Base-by-base conservation (phyloP, 2,888 invertebrate species). In the Hanleya hanleyi region DNA sequence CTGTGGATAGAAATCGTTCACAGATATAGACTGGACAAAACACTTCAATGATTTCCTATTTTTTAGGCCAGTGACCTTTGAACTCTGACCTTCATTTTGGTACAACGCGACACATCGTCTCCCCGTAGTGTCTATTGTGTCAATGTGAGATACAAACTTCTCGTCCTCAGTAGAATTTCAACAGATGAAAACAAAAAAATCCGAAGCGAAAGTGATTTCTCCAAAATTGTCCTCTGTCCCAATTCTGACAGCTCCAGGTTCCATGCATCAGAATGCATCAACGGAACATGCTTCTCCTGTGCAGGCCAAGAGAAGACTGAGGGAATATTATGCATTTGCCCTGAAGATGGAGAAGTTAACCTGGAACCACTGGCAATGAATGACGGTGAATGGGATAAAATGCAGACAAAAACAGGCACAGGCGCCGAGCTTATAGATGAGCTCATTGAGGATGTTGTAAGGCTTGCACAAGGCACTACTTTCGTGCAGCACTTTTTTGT, bases 181-280 rank as follows among this genome's bases (percentile, higher is more conserved):
- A 15, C 15, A 6, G 29, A n/a, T 12, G 51, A 22, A 26, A 51
- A 9, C 9, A 12, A n/a, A 26, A 51, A 51, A 51, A 7, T 38
- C 6, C n/a, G 18, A 12, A 26, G 41, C 41, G 67, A 67, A 38
- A 7, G 18, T 7, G 41, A 67, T n/a, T 5, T 38, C 9, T 12
- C 41, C 18, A 41, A 67, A 22, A 26, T 41, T 7, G 22, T 67
- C 7, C 37, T 67, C 6, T 67, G 67, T 26, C 15, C 15, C 6
- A 67, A 67, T n/a, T 67, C 38, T n/a, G 67, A 67, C 32, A 33
- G 64, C 32, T 22, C 64, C 9, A 37, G 67, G 12, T 67, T 67
- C 41, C 67, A 67, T 41, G 18, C 12, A 6, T 15, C 41, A 7
- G 26, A 37, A 15, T 67, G 67, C 26, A 67, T 67, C 29, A 18